Evolutionary conservation across 2,113 vertebrate species (phyloP).

Genomic region (Tachysurus vachellii): DNA sequence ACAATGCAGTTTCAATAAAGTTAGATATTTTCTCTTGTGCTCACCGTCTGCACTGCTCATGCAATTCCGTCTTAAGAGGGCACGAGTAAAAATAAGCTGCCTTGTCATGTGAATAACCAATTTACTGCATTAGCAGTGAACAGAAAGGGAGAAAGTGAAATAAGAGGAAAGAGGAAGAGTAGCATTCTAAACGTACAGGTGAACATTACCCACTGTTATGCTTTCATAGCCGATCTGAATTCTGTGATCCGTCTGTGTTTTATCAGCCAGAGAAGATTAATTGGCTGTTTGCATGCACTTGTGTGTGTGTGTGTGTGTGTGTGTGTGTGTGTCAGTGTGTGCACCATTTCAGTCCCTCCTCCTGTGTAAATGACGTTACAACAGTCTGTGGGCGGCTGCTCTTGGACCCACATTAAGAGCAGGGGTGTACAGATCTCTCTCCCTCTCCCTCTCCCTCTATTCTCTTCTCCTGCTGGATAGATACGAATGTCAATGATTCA

Average conservation of each 20-base stretch:
- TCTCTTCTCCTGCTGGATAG: slow-evolving; percentile 1
- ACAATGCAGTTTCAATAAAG: not conserved
- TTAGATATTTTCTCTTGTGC: not conserved
- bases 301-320: not conserved
- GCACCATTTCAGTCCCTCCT: not conserved
- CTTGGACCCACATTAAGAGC: slow-evolving; percentile 14
- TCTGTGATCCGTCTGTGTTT: not conserved
- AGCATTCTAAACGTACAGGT: not conserved
- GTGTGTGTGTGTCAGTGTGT: not conserved
- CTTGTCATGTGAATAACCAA: not conserved
- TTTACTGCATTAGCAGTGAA: not conserved
- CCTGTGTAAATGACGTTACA: slow-evolving; percentile 30
- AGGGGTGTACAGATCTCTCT: slow-evolving; percentile 11
- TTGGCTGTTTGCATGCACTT: not conserved
- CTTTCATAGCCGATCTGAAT: not conserved
- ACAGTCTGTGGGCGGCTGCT: slow-evolving; percentile 36
- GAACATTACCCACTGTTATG: not conserved
- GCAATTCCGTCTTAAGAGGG: not conserved
- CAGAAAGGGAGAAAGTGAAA: not conserved
- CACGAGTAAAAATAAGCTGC: not conserved
- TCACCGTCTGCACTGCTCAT: no score
- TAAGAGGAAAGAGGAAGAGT: not conserved
- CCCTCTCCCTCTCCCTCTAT: not conserved
- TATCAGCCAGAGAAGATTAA: not conserved
- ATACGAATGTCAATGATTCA: slow-evolving; percentile 38